A percentile compares a stretch with the other conserved stretches of the same genome.
phyloP scores from a whole-genome alignment of 2,797 vertebrate species.

The Amazona finschi region DNA sequence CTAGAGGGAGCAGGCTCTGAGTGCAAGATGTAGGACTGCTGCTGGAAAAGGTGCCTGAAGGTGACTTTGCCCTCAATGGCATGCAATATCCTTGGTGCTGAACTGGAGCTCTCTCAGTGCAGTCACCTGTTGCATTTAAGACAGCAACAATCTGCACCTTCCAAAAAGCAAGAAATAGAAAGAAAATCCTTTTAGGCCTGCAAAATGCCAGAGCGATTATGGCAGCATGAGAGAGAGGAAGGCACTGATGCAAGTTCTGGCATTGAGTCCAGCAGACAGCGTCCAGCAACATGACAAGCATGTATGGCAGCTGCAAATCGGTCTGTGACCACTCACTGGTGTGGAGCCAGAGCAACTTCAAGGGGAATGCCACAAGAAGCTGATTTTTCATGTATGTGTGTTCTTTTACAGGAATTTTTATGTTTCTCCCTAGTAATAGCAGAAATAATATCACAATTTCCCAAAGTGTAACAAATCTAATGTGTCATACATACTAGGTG shows the following conservation, averaged over 20 bases:
- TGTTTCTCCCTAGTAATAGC: conserved; percentile 56
- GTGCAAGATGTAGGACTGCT: not conserved
- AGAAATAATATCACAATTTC: conserved; percentile 47
- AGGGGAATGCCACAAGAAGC: conserved; percentile 48
- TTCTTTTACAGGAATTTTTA: conserved; percentile 67
- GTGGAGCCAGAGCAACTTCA: conserved; percentile 57
- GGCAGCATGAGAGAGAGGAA: not conserved
- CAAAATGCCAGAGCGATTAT: not conserved
- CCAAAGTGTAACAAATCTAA: conserved; percentile 65
- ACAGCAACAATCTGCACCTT: not conserved
- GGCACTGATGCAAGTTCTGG: not conserved
- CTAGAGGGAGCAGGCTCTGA: not conserved
- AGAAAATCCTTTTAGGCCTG: not conserved
- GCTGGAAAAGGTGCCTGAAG: not conserved
- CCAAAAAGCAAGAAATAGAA: not conserved
- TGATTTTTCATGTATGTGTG: conserved; percentile 61
- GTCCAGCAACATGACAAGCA: not conserved
- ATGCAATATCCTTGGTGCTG: not conserved
- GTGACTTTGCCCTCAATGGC: not conserved
- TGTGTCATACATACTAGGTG: conserved; percentile 58
- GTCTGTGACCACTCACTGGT: conserved; percentile 44
- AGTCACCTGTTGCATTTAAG: not conserved
- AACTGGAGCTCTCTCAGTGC: not conserved
- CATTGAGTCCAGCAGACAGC: not conserved
- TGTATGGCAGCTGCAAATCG: not conserved